Percentiles rank a stretch among this genome's conserved stretches.
phyloP scores from a whole-genome alignment of 2,797 vertebrate genomes.

The Decapterus maruadsi region DNA sequence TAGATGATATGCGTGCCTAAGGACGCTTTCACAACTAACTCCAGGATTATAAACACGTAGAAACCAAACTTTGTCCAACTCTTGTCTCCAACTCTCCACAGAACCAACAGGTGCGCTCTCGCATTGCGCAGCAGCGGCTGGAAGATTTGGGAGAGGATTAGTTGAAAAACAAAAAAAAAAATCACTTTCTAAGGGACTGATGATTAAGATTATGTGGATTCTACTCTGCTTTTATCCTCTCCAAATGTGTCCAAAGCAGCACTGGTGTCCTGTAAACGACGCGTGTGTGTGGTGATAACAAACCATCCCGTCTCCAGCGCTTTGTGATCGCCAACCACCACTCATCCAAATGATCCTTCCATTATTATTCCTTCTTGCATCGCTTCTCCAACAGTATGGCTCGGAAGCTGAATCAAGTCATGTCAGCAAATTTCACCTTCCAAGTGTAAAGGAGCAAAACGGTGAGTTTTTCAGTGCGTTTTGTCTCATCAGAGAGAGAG shows the following conservation, averaged over 20 bases:
- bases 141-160: conserved; percentile 77
- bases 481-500: conserved; percentile 5
- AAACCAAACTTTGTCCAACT: conserved; percentile 59
- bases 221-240: conserved; percentile 87
- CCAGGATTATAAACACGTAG: conserved; percentile 51
- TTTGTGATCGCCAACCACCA: conserved; percentile 85
- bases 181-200: conserved; percentile 68
- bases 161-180: conserved; percentile 56
- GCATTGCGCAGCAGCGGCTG: conserved; percentile 58
- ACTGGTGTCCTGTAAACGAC: conserved; percentile 87
- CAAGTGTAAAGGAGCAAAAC: conserved; percentile 94
- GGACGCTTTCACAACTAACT: conserved; percentile 40
- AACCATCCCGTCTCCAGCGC: conserved; percentile 83
- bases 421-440: conserved; percentile 91
- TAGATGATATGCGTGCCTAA: conserved; percentile 46
- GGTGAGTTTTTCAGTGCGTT: conserved; percentile 82
- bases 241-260: conserved; percentile 90
- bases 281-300: conserved; percentile 88
- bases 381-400: conserved; percentile 91
- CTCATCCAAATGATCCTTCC: conserved; percentile 97
- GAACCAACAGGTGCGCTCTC: conserved; percentile 84
- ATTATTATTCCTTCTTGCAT: conserved; percentile 92
- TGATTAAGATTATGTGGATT: conserved; percentile 96
- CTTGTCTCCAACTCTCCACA: conserved; percentile 51
- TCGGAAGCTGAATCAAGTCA: conserved; percentile 91